Evolutionary conservation across 2,797 vertebrate genomes (phyloP), one percentile per base, ranked within the genome.

Genomic region (Muraenolepis orangiensis): DNA sequence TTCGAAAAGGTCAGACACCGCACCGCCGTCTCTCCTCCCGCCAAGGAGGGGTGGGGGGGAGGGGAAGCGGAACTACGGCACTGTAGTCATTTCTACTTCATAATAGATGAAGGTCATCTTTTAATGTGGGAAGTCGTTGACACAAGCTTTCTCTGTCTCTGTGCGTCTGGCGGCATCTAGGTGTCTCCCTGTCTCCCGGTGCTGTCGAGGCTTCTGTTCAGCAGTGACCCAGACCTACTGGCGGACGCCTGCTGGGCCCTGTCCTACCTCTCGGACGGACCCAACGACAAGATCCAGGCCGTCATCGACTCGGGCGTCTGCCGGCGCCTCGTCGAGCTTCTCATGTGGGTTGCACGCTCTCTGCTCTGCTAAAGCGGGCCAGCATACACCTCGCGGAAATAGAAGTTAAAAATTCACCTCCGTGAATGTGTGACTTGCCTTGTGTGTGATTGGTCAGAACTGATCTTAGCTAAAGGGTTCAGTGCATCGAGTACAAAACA

Each of bases 221-320:
- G 95, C 93, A 99, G 96, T 51, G 98, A 99, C 90, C 94, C 96
- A 46, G 98, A 99, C 93, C 89, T 99, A 86, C 92, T 99, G 89
- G 98, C 98, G 46, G 98, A 99, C 20, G 97, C 97, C 0, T 99
- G 98, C 91, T 99, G 98, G 98, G 98, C 98, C 64, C 94, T 99
- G 64, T 99, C 97, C 84, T 99, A 99, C 89, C 94, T 99, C 76
- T 99, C 98, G 0, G 98, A 99, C 72, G 98, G 98, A n/a, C 96
- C 98, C 84, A 99, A 99, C 71, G 98, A 99, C 91, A 99, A 99
- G 89, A 99, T 99, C 81, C 98, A 99, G 88, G 97, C 97, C 0
- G 96, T 99, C 80, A 99, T 99, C 61, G 97, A 99, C 91, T 99
- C 98, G 0, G 98, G 98, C 7, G 98, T 99, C 78, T 99, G 98